Base-by-base conservation (phyloP, 2,797 vertebrate species). In the Rhinatrema bivittatum region DNA sequence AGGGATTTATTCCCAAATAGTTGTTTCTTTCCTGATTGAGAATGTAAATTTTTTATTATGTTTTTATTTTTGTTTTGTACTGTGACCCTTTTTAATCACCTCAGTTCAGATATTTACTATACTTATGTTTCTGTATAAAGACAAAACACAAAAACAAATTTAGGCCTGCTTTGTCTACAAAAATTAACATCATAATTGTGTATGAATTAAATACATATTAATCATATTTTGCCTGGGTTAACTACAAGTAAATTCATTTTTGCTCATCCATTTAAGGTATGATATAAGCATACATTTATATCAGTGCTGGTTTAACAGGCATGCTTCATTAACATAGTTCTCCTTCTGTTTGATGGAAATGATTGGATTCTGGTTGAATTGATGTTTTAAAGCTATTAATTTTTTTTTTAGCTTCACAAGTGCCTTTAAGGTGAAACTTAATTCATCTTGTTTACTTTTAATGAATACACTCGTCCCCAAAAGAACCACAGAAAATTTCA, bases 381-480 rank as follows among this genome's bases (percentile, higher is more conserved):
- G n/a, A n/a, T n/a, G n/a, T 70, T 79, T 81, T 71, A 72, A 76
- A 81, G 77, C 78, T 79, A 74, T 70, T 54, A 53, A 39, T 47
- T n/a, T n/a, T n/a, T n/a, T n/a, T n/a, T n/a, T n/a, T n/a, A n/a
- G n/a, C n/a, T n/a, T n/a, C n/a, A n/a, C n/a, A n/a, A n/a, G n/a
- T n/a, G n/a, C n/a, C n/a, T n/a, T n/a, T n/a, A n/a, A n/a, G n/a
- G n/a, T n/a, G n/a, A n/a, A n/a, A n/a, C n/a, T n/a, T n/a, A n/a
- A n/a, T n/a, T n/a, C n/a, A n/a, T n/a, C n/a, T 68, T 74, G 68
- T 73, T 74, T 59, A 3, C 62, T 56, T 70, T 64, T 46, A 42
- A 44, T 50, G 72, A 68, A 57, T 50, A 59, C 56, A 14, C 50
- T 57, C 72, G 58, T 71, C 40, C n/a, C n/a, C 56, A 62, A 41